Conservation (phyloP, 2,797 vertebrate species). For the Tokudaia tokunoshimensis region DNA sequence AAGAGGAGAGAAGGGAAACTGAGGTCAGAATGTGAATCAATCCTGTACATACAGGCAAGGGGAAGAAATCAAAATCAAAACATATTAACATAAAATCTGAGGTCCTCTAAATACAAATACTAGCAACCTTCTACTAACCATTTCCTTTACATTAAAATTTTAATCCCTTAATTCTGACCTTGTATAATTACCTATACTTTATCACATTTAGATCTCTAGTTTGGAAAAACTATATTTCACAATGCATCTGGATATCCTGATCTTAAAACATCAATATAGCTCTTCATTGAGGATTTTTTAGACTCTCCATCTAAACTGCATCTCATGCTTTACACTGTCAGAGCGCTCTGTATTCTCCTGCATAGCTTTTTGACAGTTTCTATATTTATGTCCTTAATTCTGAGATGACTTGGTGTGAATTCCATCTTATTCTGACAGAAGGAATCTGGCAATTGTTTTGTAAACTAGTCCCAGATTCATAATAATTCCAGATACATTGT, state of each 20-base stretch:
- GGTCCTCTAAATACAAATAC: background rate
- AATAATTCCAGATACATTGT: background rate
- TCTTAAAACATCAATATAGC: background rate
- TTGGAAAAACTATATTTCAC: background rate
- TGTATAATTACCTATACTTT: background rate
- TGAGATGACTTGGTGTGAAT: background rate
- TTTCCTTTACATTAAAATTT: background rate
- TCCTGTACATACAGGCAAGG: background rate
- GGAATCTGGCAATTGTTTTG: background rate
- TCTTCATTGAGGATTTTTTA: background rate
- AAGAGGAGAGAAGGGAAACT: background rate
- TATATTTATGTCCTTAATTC: slow-evolving; percentile 9
- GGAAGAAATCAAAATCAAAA: background rate
- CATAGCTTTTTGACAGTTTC: background rate
- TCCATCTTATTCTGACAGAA: background rate
- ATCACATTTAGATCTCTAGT: background rate
- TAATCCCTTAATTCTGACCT: background rate
- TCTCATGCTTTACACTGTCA: background rate
- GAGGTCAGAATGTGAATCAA: background rate
- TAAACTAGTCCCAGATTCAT: background rate
- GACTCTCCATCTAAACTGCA: background rate
- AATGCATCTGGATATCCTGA: background rate
- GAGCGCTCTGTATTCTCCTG: background rate
- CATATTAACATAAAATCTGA: background rate
- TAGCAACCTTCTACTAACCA: background rate